Conservation (phyloP, 2,797 vertebrate genomes). For the Meda fulgida region DNA sequence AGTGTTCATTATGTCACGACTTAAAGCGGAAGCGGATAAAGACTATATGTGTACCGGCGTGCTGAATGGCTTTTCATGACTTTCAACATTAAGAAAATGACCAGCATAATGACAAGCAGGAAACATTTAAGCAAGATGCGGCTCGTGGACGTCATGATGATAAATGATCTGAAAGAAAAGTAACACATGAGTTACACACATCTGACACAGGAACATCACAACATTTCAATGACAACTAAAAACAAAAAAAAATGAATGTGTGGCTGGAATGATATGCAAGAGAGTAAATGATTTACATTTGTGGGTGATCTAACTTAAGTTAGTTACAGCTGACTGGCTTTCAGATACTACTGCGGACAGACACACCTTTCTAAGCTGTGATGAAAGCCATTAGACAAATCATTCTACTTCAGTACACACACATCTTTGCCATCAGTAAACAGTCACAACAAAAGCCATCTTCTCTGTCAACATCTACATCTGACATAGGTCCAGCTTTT, state of each 20-base stretch:
- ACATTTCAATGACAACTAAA: not conserved
- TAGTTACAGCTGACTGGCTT: not conserved
- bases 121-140: rapidly evolving
- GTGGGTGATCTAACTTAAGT: not conserved
- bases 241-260: not conserved
- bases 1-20: not conserved
- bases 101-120: not conserved
- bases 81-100: not conserved
- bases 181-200: not conserved
- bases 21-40: not conserved
- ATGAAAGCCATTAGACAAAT: not conserved
- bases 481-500: not conserved
- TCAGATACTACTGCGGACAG: too few species aligned
- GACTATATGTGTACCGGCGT: rapidly evolving
- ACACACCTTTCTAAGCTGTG: too few species aligned
- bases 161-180: not conserved
- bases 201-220: not conserved
- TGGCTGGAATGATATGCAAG: not conserved
- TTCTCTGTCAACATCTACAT: not conserved
- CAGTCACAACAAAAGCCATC: not conserved
- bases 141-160: rapidly evolving
- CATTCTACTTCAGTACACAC: not conserved
- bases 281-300: not conserved
- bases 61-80: not conserved
- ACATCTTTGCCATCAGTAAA: not conserved